A percentile compares a stretch with the other conserved stretches of the same genome.
Conservation (phyloP, 2,797 vertebrate genomes). For the Delichon dasypus region DNA sequence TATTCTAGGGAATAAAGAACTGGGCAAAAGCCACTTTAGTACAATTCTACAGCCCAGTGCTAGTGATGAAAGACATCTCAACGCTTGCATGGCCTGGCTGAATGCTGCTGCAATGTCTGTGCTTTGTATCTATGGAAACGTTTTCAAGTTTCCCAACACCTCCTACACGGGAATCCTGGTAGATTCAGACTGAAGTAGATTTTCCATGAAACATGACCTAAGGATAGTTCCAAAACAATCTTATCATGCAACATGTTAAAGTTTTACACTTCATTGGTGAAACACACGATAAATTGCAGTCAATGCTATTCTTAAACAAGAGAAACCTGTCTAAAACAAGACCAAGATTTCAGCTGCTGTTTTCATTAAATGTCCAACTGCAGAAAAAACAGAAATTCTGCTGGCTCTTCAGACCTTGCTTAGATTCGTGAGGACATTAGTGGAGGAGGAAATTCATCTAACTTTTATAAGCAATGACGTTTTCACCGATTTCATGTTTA, state of each 20-base stretch:
- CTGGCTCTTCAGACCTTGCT: neutral
- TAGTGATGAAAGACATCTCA: neutral
- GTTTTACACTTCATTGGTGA: neutral
- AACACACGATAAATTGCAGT: neutral
- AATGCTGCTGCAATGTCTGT: neutral
- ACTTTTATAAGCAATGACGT: neutral
- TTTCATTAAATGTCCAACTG: neutral
- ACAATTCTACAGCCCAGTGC: neutral
- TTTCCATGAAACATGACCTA: neutral
- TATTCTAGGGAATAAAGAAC: neutral
- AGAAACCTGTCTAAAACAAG: neutral
- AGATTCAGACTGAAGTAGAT: neutral
- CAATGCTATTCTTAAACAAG: neutral
- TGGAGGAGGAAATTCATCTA: neutral
- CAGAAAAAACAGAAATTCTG: neutral
- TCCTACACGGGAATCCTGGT: neutral
- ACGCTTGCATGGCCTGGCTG: neutral
- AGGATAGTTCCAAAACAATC: neutral
- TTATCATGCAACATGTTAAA: neutral
- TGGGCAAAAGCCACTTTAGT: neutral
- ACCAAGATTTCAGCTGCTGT: neutral
- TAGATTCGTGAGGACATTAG: neutral
- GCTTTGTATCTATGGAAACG: constrained; percentile 20
- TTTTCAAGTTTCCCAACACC: constrained; percentile 8
- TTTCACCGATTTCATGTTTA: neutral